These are phyloP conservation scores for Dryadula phaetusa DNA, from an alignment of 2,888 invertebrate genomes.

Conservation along the genomic window DNA sequence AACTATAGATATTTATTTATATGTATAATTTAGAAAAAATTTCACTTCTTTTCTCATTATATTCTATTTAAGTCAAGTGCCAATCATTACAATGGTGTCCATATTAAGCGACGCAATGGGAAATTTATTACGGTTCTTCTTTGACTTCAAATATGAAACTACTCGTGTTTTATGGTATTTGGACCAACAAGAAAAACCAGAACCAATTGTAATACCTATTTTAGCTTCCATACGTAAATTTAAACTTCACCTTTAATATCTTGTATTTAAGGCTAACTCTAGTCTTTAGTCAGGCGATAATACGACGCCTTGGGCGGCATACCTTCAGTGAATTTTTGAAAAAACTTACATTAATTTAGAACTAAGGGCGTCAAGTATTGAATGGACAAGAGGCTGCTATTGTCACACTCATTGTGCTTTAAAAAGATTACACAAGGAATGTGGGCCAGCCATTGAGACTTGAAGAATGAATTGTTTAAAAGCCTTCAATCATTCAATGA, in stretches of 20 bases:
- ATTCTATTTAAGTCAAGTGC: conserved; percentile 39
- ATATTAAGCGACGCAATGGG: conserved; percentile 51
- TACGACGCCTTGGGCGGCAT: conserved; percentile 67
- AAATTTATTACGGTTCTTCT: conserved; percentile 75
- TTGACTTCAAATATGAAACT: conserved; percentile 55
- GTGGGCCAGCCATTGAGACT: conserved; percentile 77
- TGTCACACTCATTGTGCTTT: conserved; percentile 72
- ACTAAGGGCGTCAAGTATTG: conserved; percentile 64
- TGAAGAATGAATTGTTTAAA: conserved; percentile 77
- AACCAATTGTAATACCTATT: conserved; percentile 70
- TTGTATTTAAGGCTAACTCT: conserved; percentile 30
- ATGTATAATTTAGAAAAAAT: conserved; percentile 1
- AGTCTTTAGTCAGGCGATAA: conserved; percentile 6
- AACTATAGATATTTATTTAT: not conserved
- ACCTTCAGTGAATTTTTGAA: conserved; percentile 70
- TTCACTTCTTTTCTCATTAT: conserved; percentile 36
- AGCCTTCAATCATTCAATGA: conserved; percentile 81
- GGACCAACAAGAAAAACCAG: conserved; percentile 63
- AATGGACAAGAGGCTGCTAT: conserved; percentile 68
- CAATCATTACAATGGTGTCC: conserved; percentile 31
- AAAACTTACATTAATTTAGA: conserved; percentile 78
- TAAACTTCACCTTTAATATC: conserved; percentile 45
- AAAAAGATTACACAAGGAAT: conserved; percentile 79
- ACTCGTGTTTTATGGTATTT: conserved; percentile 65
- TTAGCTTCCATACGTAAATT: conserved; percentile 38